These are phyloP conservation scores for Tragopan temminckii DNA, from an alignment of 2,797 vertebrate species.

Conservation along the genomic window DNA sequence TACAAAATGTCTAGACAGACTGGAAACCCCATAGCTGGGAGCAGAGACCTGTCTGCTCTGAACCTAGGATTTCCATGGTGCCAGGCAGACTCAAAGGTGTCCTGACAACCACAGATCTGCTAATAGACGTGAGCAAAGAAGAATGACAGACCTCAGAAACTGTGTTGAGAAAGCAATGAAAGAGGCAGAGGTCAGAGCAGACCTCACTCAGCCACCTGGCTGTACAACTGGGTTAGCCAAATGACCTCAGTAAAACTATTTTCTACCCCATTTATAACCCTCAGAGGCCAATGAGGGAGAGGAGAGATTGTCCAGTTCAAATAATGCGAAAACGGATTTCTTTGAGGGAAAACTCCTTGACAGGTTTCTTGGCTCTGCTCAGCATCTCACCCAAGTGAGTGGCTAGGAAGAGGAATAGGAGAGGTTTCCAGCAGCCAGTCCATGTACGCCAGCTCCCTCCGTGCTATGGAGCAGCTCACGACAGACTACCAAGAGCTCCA, in stretches of 20 bases:
- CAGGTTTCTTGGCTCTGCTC: slow-evolving; percentile 65
- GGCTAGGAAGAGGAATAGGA: slow-evolving; percentile 1
- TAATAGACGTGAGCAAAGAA: slow-evolving; percentile 3
- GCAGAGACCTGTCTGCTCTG: neutral
- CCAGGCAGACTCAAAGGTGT: slow-evolving; percentile 1
- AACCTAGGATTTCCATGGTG: neutral
- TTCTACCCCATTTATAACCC: slow-evolving; percentile 63
- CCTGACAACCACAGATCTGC: slow-evolving; percentile 30
- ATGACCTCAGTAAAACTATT: slow-evolving; percentile 65
- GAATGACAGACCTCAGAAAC: slow-evolving; percentile 34
- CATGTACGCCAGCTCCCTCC: neutral
- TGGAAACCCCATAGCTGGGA: neutral
- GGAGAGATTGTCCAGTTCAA: slow-evolving; percentile 61
- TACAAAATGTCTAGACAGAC: slow-evolving; percentile 9
- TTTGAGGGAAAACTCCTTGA: slow-evolving; percentile 54
- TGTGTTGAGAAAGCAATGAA: slow-evolving; percentile 55
- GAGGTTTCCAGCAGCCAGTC: slow-evolving; percentile 53
- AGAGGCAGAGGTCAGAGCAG: slow-evolving; percentile 55
- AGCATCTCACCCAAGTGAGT: neutral
- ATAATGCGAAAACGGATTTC: slow-evolving; percentile 58
- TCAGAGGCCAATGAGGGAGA: slow-evolving; percentile 48
- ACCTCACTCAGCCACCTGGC: slow-evolving; percentile 65
- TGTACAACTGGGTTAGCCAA: slow-evolving; percentile 58
- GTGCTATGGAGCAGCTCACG: neutral
- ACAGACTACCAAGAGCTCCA: neutral